Evolutionary conservation across 2,113 vertebrate genomes (phyloP).

Genomic region (Atherinomorus stipes): DNA sequence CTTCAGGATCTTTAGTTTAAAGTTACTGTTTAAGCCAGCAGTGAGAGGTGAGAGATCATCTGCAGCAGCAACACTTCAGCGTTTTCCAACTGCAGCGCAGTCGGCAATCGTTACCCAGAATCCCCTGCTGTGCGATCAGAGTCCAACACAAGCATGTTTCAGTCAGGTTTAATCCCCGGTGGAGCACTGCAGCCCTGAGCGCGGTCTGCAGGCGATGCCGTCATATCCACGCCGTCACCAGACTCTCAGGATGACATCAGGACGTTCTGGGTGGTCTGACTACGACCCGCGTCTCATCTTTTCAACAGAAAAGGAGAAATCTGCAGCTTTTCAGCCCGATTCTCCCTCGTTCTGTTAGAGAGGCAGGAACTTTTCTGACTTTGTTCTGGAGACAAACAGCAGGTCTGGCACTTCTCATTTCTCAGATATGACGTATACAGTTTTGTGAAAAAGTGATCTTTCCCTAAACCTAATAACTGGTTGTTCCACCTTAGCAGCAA

Average conservation of each 20-base stretch:
- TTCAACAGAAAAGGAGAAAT: neutral
- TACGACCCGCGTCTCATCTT: neutral
- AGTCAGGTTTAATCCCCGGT: neutral
- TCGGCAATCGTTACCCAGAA: constrained; percentile 36
- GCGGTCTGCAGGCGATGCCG: constrained; percentile 13
- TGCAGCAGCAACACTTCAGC: neutral
- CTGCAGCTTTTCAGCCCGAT: neutral
- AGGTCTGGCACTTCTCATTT: too few species aligned
- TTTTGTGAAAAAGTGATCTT: too few species aligned
- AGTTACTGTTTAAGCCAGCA: neutral
- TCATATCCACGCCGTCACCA: neutral
- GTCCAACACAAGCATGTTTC: constrained; percentile 44
- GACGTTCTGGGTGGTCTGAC: constrained; percentile 36
- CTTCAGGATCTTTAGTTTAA: neutral
- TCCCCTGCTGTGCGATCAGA: constrained; percentile 27
- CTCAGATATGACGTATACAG: too few species aligned
- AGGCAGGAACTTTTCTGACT: too few species aligned
- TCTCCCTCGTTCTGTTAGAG: too few species aligned
- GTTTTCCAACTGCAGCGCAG: constrained; percentile 30
- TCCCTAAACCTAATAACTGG: too few species aligned
- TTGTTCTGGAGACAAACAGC: neutral
- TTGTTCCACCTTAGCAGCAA: too few species aligned
- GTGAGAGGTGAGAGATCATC: neutral
- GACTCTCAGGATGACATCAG: constrained; percentile 1
- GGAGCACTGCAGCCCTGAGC: constrained; percentile 1